These are phyloP conservation scores for Talpa occidentalis DNA, from an alignment of 2,113 vertebrate species.

Conservation along the genomic window DNA sequence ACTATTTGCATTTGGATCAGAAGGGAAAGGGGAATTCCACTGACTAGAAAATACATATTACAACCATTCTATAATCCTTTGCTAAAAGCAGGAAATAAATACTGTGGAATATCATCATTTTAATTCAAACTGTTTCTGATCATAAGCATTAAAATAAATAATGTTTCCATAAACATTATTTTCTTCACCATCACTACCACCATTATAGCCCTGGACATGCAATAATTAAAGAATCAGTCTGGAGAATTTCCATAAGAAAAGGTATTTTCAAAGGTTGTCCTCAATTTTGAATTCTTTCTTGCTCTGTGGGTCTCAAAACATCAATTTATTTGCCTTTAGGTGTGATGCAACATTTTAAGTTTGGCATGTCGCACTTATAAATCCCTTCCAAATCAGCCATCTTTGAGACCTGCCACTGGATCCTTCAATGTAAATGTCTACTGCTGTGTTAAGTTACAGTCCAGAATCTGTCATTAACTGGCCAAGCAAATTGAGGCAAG, in stretches of 20 bases:
- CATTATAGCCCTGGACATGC: neutral
- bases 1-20: neutral
- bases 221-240: neutral
- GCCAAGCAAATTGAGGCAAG: neutral
- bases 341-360: neutral
- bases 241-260: neutral
- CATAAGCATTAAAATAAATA: neutral
- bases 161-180: neutral
- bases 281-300: neutral
- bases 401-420: neutral
- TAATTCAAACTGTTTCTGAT: slow-evolving; percentile 3
- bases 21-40: neutral
- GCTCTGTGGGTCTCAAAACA: neutral
- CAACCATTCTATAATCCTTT: neutral
- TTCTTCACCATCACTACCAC: neutral
- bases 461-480: neutral
- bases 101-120: neutral
- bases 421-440: neutral
- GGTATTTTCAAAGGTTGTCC: neutral
- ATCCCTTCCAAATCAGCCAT: neutral
- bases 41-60: neutral
- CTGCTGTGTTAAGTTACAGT: neutral
- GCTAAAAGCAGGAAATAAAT: neutral
- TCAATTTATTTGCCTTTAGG: neutral
- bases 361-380: neutral